Evolutionary conservation across 2,113 vertebrate species (phyloP), one percentile per base, ranked within the genome.

Genomic region (Noctilio leporinus): DNA sequence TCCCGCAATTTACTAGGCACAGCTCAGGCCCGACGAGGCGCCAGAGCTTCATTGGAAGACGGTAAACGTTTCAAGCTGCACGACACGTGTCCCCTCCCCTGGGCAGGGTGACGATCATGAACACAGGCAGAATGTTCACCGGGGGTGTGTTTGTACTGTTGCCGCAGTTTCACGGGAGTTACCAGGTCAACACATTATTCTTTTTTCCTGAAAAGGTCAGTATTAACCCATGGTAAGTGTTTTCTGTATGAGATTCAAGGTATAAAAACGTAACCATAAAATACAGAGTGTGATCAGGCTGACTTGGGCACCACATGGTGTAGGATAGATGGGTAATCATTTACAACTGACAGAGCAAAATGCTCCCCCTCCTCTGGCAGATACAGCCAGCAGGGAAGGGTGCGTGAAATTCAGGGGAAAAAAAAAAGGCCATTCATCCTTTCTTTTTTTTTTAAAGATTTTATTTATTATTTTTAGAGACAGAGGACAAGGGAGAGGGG

Each of bases 61-160:
- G 98, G 97, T 97, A 98, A 98, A 98, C 95, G 94, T 94, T 98
- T 98, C 97, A 98, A 97, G 97, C 96, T 98, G 97, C 97, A 95
- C 89, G 97, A 98, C 97, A 97, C 95, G 95, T 95, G 26, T 97
- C 97, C 96, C 86, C 96, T 97, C 96, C 96, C 95, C 97, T 81
- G 95, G 97, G 96, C 97, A 97, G 95, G 97, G 95, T 96, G 95
- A 96, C 96, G 96, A 97, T 93, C 70, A 92, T 86, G 97, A 97
- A 96, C 94, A 98, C 89, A 96, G 95, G 83, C 94, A 96, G 98
- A 65, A 86, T 59, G 86, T 96, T 96, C 97, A 93, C 92, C 95
- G 97, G 98, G 97, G 92, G 92, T n/a, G 62, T 15, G 95, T 90
- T 78, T 92, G 70, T 85, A 94, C 89, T 95, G 96, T 98, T 97